Conservation (phyloP, 2,888 invertebrate species). For the Callosobruchus maculatus region DNA sequence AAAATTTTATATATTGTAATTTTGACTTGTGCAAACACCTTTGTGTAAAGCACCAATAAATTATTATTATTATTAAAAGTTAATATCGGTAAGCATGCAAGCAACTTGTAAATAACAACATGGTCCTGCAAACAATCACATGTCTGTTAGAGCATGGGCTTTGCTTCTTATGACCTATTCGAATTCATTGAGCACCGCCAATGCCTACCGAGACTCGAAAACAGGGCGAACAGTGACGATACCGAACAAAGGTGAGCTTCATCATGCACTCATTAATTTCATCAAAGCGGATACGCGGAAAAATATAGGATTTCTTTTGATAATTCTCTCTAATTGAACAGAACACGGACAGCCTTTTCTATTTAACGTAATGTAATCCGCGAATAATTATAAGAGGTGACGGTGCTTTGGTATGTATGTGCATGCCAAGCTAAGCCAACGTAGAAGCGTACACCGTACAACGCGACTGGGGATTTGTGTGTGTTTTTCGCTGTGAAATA, state of each 20-base stretch:
- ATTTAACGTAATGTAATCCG: conserved; percentile 10
- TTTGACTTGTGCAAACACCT: too few species aligned
- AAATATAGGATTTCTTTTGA: conserved; percentile 17
- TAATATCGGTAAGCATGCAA: too few species aligned
- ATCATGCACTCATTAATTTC: conserved; percentile 25
- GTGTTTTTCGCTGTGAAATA: neutral
- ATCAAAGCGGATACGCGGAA: conserved; percentile 13
- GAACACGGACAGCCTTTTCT: conserved; percentile 10
- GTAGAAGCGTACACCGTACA: neutral
- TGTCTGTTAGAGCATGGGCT: too few species aligned
- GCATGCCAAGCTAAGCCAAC: neutral
- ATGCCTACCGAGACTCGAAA: too few species aligned
- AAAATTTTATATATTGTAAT: too few species aligned
- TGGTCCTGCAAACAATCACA: too few species aligned
- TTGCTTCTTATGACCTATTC: too few species aligned
- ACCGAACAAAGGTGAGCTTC: conserved; percentile 25
- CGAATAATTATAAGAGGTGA: neutral
- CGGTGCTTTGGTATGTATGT: neutral
- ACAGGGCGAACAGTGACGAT: too few species aligned
- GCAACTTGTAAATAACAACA: too few species aligned
- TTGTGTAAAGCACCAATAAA: too few species aligned
- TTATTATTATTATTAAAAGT: too few species aligned
- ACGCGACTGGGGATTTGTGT: neutral
- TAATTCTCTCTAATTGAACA: conserved; percentile 15
- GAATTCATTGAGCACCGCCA: too few species aligned